These are phyloP conservation scores for Melozone crissalis DNA, from an alignment of 2,113 vertebrate genomes.

Conservation along the genomic window DNA sequence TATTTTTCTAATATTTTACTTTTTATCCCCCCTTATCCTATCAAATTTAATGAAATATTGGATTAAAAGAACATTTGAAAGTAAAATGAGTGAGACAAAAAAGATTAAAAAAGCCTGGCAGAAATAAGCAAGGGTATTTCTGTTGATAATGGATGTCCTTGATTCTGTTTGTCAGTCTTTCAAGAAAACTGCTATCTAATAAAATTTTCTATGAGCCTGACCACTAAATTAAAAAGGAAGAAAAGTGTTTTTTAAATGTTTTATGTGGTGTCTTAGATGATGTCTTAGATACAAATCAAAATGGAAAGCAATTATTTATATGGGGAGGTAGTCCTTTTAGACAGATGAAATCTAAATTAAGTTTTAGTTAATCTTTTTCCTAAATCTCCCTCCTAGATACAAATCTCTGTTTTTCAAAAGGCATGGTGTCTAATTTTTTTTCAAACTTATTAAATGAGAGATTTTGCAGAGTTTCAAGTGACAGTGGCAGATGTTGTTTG, in stretches of 20 bases:
- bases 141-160: constrained; percentile 34
- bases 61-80: constrained; percentile 28
- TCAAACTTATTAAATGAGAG: not conserved
- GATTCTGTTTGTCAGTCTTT: constrained; percentile 35
- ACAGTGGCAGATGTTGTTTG: not conserved
- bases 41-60: not conserved
- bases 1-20: not conserved
- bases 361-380: not conserved
- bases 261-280: not conserved
- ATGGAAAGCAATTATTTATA: not conserved
- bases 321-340: not conserved
- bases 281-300: not conserved
- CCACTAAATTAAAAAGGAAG: not conserved
- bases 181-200: constrained; percentile 24
- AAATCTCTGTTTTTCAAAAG: not conserved
- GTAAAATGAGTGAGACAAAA: not conserved
- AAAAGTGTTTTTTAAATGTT: not conserved
- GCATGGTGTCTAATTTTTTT: not conserved
- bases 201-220: not conserved
- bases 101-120: not conserved
- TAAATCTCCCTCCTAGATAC: not conserved
- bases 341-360: constrained; percentile 5
- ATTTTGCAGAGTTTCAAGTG: not conserved
- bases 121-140: constrained; percentile 26
- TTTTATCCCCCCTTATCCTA: not conserved